Evolutionary conservation across 2,888 invertebrate species (phyloP), one percentile per base, ranked within the genome.

Genomic region (Campaea margaritaria): DNA sequence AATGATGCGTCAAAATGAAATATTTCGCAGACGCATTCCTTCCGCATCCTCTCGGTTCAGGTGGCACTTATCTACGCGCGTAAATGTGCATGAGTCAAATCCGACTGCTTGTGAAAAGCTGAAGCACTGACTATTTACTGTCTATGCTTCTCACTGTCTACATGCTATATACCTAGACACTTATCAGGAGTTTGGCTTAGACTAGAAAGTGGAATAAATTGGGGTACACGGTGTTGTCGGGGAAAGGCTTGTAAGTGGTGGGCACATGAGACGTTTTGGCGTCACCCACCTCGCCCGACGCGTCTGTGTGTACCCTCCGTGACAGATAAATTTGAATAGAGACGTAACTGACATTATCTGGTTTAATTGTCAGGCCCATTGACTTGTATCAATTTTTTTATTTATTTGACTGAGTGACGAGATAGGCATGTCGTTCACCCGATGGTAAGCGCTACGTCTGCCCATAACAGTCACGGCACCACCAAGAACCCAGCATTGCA

Each of bases 151-250:
- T 15, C 15, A 15, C n/a, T 42, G 0, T 16, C 2, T 42, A 14
- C 31, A 14, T n/a, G n/a, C 28, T 31, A n/a, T 28, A 27, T 7
- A 27, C 27, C 7, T 7, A 10, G 16, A n/a, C 21, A 21, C 21
- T 21, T 21, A 15, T 34, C 36, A 21, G 36, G 16, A 14, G 14
- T 3, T 16, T 36, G 8, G 31, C 10, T 31, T 43, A 43, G 39
- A 41, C 49, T 59, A 54, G 50, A 54, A 59, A 59, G 59, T 59
- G 39, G 27, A 45, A 42, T 59, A 45, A 45, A 53, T 59, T 53
- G 41, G 45, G 15, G 27, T 41, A 12, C 13, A 12, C 43, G 21
- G 11, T 44, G 36, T 44, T 27, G 48, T 27, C 48, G 41, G 53
- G 53, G 53, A 59, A 59, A 59, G 58, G 58, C 58, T 48, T 44